phyloP scores from a whole-genome alignment of 2,113 vertebrate species.

The Trachemys scripta region DNA sequence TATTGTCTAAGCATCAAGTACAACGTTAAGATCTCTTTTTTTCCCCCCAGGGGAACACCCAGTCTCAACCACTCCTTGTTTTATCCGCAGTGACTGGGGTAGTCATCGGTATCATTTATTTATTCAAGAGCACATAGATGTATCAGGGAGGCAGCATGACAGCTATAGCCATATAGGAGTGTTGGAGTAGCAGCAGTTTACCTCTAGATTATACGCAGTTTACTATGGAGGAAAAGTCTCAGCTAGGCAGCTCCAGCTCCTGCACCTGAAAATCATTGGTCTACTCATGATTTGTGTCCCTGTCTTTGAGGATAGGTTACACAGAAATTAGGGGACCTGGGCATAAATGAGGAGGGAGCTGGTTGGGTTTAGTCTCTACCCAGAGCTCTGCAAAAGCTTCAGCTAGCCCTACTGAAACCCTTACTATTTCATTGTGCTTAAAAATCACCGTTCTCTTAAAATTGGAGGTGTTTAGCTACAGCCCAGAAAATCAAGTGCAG shows the following conservation, averaged over 20 bases:
- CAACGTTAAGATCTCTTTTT: not conserved
- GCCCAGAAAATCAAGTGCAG: not conserved
- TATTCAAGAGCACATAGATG: not conserved
- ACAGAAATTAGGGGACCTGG: not conserved
- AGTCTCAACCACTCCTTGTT: not conserved
- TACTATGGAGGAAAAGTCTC: not conserved
- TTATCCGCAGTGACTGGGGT: not conserved
- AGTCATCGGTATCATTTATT: not conserved
- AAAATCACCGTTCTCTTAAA: not conserved
- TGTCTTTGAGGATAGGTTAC: not conserved
- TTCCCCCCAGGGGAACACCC: rapidly evolving
- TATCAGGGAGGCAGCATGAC: not conserved
- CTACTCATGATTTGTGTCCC: not conserved
- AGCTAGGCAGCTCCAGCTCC: not conserved
- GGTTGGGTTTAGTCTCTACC: not conserved
- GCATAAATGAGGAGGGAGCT: not conserved
- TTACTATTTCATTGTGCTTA: not conserved
- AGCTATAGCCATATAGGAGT: not conserved
- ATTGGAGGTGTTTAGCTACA: not conserved
- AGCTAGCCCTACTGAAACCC: not conserved
- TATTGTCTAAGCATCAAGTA: not conserved
- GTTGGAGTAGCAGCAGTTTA: not conserved
- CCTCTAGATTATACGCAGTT: not conserved
- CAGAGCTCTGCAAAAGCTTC: not conserved
- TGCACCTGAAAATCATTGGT: not conserved